Percentiles rank a stretch among this genome's conserved stretches.
Conservation (phyloP, 2,113 vertebrate genomes). For the Axis porcinus region DNA sequence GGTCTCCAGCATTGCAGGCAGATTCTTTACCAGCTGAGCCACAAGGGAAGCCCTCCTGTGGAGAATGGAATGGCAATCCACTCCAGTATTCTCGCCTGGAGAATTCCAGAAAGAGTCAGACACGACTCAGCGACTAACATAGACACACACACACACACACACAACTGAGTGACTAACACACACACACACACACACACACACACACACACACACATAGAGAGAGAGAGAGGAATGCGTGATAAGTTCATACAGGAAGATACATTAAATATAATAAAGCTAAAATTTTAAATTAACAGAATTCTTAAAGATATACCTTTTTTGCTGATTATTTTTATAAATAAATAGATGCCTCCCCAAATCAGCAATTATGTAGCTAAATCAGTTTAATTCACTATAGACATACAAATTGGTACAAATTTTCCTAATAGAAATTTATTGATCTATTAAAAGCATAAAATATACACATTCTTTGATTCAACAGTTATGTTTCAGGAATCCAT, state of each 20-base stretch:
- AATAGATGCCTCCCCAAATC: background rate
- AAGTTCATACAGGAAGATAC: background rate
- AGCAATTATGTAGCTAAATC: background rate
- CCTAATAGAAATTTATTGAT: background rate
- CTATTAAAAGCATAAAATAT: background rate
- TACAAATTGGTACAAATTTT: background rate
- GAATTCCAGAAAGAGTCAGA: background rate
- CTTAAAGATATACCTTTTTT: background rate
- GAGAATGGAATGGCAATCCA: background rate
- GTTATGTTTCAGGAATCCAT: background rate
- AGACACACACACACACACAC: background rate
- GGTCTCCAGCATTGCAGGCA: background rate
- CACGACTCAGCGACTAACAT: background rate
- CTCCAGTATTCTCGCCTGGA: background rate
- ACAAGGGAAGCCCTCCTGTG: background rate
- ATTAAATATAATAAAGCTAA: background rate
- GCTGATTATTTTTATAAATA: background rate
- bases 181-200: background rate
- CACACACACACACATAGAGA: rapidly evolving
- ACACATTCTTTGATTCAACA: background rate
- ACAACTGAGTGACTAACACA: background rate
- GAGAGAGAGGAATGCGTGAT: rapidly evolving
- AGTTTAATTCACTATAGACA: background rate
- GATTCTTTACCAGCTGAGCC: background rate
- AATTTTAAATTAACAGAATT: background rate